These are phyloP conservation scores for Zalophus californianus DNA, from an alignment of 2,797 vertebrate genomes.

Conservation along the genomic window DNA sequence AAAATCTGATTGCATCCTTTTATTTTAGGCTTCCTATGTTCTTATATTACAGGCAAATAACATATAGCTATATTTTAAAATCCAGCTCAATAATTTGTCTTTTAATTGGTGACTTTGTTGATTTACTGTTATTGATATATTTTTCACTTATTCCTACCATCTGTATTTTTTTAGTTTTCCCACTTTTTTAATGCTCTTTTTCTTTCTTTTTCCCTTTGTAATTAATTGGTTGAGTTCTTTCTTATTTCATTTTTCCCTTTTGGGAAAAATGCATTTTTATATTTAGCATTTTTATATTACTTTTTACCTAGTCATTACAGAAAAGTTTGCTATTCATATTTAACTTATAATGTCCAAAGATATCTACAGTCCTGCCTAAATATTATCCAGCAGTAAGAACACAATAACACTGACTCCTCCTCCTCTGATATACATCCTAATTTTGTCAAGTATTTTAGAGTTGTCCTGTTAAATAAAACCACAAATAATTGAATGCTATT, in stretches of 20 bases:
- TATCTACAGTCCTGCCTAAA: not conserved
- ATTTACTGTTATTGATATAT: not conserved
- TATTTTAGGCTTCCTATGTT: not conserved
- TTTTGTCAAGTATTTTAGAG: not conserved
- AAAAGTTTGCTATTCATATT: not conserved
- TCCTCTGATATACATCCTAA: not conserved
- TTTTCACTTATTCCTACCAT: not conserved
- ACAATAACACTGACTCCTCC: not conserved
- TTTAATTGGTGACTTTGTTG: not conserved
- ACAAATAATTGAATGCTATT: not conserved
- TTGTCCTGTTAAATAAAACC: not conserved
- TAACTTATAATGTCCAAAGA: not conserved
- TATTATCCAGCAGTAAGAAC: not conserved
- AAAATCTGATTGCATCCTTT: not conserved
- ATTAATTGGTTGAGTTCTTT: not conserved
- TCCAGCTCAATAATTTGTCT: not conserved
- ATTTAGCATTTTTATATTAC: not conserved
- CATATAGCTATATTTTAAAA: not conserved
- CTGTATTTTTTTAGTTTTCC: not conserved
- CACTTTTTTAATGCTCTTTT: not conserved
- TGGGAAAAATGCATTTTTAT: too few species aligned
- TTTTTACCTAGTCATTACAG: not conserved
- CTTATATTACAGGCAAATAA: not conserved
- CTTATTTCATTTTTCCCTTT: not conserved
- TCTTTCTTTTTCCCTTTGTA: not conserved